Conservation (phyloP, 1,140 invertebrate species). For the Psix sp. region DNA sequence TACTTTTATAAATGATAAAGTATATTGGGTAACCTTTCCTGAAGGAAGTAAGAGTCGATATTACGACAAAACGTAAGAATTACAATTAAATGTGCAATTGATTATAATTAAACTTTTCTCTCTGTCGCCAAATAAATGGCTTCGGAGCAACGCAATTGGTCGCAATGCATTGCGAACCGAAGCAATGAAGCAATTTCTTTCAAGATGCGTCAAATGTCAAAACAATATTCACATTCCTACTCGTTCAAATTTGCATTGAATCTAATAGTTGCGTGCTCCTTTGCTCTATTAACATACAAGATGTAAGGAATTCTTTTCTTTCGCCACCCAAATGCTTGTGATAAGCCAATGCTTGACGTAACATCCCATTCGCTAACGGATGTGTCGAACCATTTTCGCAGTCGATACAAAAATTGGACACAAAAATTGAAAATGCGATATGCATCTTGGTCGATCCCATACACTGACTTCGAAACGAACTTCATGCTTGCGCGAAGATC, state of each 20-base stretch:
- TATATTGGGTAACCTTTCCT: no score
- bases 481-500: constrained; percentile 34
- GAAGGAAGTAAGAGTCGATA: no score
- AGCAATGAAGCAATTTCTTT: no score
- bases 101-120: no score
- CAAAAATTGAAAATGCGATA: constrained; percentile 46
- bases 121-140: no score
- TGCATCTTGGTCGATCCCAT: constrained; percentile 20
- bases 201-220: no score
- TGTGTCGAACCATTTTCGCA: constrained; percentile 27
- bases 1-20: no score
- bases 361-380: constrained; percentile 29
- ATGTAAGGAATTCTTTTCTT: constrained; percentile 6
- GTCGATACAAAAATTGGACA: constrained; percentile 15
- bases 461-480: constrained; percentile 30
- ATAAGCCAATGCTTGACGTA: constrained; percentile 25
- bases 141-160: no score
- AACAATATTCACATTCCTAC: constrained; percentile 7
- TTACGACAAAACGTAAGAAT: no score
- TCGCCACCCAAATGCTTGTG: constrained; percentile 23
- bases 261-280: constrained; percentile 12
- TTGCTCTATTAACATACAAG: constrained; percentile 37
- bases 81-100: no score
- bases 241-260: constrained; percentile 15
- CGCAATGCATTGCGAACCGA: no score